Percentiles rank a stretch among this genome's conserved stretches.
Evolutionary conservation across 1,140 invertebrate species (phyloP).

Genomic region (Drosophila prosaltans): DNA sequence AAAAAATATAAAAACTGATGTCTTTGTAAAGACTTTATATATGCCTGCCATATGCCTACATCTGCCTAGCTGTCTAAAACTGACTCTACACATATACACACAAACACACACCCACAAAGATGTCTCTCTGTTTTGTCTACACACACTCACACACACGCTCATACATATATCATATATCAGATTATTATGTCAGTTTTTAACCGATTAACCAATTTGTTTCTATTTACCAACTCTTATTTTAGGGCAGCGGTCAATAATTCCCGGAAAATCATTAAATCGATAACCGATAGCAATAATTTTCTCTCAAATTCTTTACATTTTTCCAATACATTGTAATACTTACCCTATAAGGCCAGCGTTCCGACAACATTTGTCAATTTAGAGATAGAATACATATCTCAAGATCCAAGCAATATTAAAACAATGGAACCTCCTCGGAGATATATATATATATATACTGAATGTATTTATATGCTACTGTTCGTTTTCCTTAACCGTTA

Average conservation of each 20-base stretch:
- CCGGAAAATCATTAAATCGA: background rate
- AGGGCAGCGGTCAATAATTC: background rate
- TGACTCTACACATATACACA: conserved; percentile 41
- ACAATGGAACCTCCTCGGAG: too few relatives aligned
- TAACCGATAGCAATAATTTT: too few relatives aligned
- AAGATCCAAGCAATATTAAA: background rate
- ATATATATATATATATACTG: too few relatives aligned
- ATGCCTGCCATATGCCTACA: conserved; percentile 81
- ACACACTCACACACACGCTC: conserved; percentile 25
- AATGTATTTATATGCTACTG: too few relatives aligned
- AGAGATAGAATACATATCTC: too few relatives aligned
- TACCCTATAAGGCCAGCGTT: background rate
- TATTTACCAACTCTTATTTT: too few relatives aligned
- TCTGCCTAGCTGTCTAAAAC: conserved; percentile 78
- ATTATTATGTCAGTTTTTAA: too few relatives aligned
- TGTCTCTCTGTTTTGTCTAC: conserved; percentile 27
- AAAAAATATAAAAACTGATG: conserved; percentile 72
- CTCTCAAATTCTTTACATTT: too few relatives aligned
- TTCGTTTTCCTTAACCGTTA: too few relatives aligned
- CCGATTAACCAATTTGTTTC: too few relatives aligned
- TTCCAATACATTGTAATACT: too few relatives aligned
- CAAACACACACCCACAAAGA: conserved; percentile 25
- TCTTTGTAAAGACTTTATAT: conserved; percentile 80
- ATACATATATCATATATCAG: background rate
- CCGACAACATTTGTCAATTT: background rate